Base-by-base conservation (phyloP, 2,888 invertebrate genomes). In the Oligia latruncula region DNA sequence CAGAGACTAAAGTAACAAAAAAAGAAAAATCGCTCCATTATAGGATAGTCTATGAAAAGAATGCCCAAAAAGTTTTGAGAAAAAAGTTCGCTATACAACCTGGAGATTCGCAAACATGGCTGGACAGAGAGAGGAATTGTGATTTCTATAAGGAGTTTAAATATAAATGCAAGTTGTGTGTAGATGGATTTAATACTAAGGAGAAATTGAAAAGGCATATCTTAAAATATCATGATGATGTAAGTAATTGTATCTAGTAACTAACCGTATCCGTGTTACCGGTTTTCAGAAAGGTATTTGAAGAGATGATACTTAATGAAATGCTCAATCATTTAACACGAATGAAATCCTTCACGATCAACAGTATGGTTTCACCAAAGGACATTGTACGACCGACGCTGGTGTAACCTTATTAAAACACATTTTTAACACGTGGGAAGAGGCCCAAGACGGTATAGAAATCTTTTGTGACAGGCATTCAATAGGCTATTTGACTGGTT, bases 91-190 rank as follows among this genome's bases (percentile, higher is more conserved):
- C 13, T 17, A 75, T 87, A 29, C 29, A 76, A 75, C 11, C 71
- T 17, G 60, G 35, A 0, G 86, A 85, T 23, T 9, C 52, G 20
- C 62, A 58, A 11, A 40, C 20, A 11, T 89, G 84, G 87, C 9
- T 73, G 15, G 79, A 81, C 0, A 71, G 20, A 62, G 89, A 89
- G 23, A 81, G 11, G 15, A 68, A 81, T 11, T 83, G 87, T 72
- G 75, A 78, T 46, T 89, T 78, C 49, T 87, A 68, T 64, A 84
- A 64, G 46, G 65, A 80, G 40, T 78, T 77, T 17, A 86, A 74
- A 43, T 80, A 58, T 58, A 79, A 84, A 73, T 88, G 88, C 74
- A 78, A 77, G 1, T 5, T 71, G 5, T 88, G 88, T 80, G 29
- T 80, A 4, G 76, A 82, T 66, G 89, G 81, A 20, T 89, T 78